Percentiles rank a stretch among this genome's conserved stretches.
Evolutionary conservation across 2,888 invertebrate species (phyloP).

Genomic region (Pterostichus madidus): DNA sequence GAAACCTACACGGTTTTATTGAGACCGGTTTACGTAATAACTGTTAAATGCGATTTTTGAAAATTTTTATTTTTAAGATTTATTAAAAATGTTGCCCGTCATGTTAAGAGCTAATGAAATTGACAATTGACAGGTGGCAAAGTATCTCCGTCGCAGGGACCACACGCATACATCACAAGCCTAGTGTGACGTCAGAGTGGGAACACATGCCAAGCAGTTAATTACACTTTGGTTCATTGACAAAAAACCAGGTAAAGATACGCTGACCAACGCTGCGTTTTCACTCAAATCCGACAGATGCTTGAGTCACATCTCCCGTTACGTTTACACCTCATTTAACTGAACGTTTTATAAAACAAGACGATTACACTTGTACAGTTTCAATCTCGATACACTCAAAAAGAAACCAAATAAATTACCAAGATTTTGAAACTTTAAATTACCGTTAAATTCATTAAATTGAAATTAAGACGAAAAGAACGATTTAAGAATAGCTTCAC

Average conservation of each 20-base stretch:
- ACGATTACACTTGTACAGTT: conserved; percentile 58
- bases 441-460: conserved; percentile 14
- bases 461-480: conserved; percentile 10
- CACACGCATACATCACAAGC: conserved; percentile 16
- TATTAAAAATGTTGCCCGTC: neutral
- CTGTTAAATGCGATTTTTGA: no score
- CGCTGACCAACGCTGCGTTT: conserved; percentile 17
- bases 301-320: conserved; percentile 54
- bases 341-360: conserved; percentile 49
- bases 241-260: conserved; percentile 28
- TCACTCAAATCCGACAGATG: conserved; percentile 49
- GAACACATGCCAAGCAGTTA: conserved; percentile 43
- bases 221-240: conserved; percentile 55
- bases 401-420: no score
- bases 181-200: conserved; percentile 25
- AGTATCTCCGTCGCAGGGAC: neutral
- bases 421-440: neutral
- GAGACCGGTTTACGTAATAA: no score
- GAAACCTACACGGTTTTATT: no score
- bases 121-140: conserved; percentile 4
- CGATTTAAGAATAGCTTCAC: neutral
- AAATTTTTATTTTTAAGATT: no score
- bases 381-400: conserved; percentile 23
- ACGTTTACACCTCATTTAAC: conserved; percentile 56
- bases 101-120: neutral